Evolutionary conservation across 2,888 invertebrate genomes (phyloP), one percentile per base, ranked within the genome.

Genomic region (Lamellibrachia columna): DNA sequence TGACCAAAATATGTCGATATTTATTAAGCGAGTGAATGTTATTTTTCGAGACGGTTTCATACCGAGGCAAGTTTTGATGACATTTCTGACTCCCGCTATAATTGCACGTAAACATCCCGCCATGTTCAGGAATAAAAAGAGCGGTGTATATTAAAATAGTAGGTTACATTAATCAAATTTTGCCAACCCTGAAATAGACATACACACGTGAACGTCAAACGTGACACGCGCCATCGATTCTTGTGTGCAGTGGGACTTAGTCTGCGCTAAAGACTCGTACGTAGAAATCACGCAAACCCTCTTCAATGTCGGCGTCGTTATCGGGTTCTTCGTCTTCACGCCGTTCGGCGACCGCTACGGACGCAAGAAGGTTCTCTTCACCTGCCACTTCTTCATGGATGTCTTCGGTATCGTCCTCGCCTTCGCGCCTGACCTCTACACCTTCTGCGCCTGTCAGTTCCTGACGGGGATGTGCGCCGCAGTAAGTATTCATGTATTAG

Each of bases 371-470:
- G 60, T 93, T 15, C 90, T 93, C 92, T 93, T 93, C 92, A 90
- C 90, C 40, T 93, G 92, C 75, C 93, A 93, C 92, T 93, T 93
- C 90, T 53, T 93, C 11, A 93, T 93, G 93, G 53, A 90, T 58
- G 92, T 90, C 15, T 93, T 93, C 55, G 93, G 93, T 9, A 90
- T 92, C n/a, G 90, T 75, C 90, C 90, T 93, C 90, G 90, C 93
- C 75, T 93, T 92, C 55, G 90, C 93, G n/a, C 92, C 93, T 52
- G 92, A 92, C 40, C 92, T 53, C 55, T 11, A 60, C 40, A 28
- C 75, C 53, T 93, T 93, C 91, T 93, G 93, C 91, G 92, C 52
- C 60, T 93, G 92, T 55, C 93, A 93, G 91, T 93, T 93, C 52
- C 92, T 93, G 28, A 93, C 93, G n/a, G 93, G 92, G 22, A 90